phyloP scores from a whole-genome alignment of 1,140 invertebrate genomes.

The Pteromalus puparum region DNA sequence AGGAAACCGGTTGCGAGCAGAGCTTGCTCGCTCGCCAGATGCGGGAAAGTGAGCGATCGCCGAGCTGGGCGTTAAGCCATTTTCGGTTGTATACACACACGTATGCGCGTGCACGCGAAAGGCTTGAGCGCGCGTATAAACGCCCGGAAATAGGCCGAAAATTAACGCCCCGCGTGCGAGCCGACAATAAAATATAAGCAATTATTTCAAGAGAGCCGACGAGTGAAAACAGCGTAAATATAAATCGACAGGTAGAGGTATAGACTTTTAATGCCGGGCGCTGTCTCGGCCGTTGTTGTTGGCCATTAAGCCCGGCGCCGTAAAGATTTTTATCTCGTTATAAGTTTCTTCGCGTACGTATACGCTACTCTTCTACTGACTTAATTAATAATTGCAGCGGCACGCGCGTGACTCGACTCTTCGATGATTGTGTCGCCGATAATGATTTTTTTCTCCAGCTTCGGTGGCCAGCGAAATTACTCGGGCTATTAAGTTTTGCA shows the following conservation, averaged over 20 bases:
- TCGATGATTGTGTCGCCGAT: constrained; percentile 10
- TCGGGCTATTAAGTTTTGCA: too few relatives aligned
- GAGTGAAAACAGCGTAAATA: constrained; percentile 12
- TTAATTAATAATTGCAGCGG: constrained; percentile 36
- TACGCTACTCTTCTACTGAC: constrained; percentile 11
- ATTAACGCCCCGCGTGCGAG: constrained; percentile 4
- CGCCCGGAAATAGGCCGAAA: constrained; percentile 11
- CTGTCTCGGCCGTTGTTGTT: too few relatives aligned
- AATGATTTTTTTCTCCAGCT: not conserved
- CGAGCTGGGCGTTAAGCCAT: not conserved
- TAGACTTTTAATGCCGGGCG: not conserved
- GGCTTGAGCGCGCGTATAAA: not conserved
- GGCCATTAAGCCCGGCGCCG: not conserved
- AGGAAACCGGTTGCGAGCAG: not conserved
- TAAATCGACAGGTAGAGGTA: constrained; percentile 15
- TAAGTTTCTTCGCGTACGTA: not conserved
- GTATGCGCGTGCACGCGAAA: not conserved
- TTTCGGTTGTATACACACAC: not conserved
- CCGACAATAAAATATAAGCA: constrained; percentile 34
- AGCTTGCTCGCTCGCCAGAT: not conserved
- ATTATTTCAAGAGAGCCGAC: constrained; percentile 24
- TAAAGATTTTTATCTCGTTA: constrained; percentile 28
- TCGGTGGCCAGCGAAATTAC: too few relatives aligned
- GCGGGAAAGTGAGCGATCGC: not conserved
- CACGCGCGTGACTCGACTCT: constrained; percentile 5